Evolutionary conservation across 2,797 vertebrate species (phyloP).

Genomic region (Girardinus metallicus): DNA sequence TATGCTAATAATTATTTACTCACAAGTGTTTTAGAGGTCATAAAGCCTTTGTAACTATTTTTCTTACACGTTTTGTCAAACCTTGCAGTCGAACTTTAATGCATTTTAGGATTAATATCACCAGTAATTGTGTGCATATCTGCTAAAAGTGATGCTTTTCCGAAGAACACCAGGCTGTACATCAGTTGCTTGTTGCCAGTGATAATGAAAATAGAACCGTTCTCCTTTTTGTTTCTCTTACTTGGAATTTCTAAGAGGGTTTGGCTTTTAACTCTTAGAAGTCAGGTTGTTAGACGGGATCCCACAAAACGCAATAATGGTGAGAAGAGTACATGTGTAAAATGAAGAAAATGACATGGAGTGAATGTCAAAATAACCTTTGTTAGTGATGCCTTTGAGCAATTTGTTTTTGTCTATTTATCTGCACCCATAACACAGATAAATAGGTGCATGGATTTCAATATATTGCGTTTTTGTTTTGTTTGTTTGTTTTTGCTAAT

Average conservation of each 20-base stretch:
- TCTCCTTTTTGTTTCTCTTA: neutral
- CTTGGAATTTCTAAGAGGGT: neutral
- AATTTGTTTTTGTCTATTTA: neutral
- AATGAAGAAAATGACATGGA: neutral
- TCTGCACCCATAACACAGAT: neutral
- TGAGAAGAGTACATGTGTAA: neutral
- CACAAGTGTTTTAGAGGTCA: neutral
- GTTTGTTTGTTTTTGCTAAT: neutral
- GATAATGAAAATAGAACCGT: conserved; percentile 2
- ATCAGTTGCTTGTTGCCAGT: neutral
- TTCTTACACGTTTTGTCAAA: neutral
- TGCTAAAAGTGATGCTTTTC: neutral
- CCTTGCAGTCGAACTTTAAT: neutral
- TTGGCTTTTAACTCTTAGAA: neutral
- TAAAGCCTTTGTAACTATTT: neutral
- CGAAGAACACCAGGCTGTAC: neutral
- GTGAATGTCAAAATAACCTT: neutral
- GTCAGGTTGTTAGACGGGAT: neutral
- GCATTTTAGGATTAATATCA: neutral
- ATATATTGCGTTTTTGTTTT: neutral
- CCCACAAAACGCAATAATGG: neutral
- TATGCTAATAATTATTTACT: neutral
- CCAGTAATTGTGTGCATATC: neutral
- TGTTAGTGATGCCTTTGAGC: neutral
- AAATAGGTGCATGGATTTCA: neutral